Evolutionary conservation across 1,140 invertebrate species (phyloP), one percentile per base, ranked within the genome.

Genomic region (Hycleus phaleratus): DNA sequence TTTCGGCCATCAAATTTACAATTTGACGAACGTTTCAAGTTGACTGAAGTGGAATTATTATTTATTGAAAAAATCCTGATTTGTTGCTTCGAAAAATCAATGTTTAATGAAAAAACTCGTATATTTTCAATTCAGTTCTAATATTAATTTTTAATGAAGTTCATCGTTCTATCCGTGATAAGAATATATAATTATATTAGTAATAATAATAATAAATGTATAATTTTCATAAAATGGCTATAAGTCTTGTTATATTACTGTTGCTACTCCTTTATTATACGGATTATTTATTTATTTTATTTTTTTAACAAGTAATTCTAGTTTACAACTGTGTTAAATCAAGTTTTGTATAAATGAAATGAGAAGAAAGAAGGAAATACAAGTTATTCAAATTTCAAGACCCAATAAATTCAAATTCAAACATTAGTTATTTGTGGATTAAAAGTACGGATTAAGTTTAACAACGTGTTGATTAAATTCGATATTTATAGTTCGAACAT

Each of bases 381-480:
- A 38, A 26, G 38, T 51, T n/a, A 58, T 58, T 58, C 52, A 50
- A 58, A 58, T 58, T 58, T 58, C 56, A 48, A 58, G 52, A 58
- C 39, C 46, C 49, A 32, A 58, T 58, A 58, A 58, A 58, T 58
- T 50, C 49, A 49, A 49, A 58, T 58, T 3, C 32, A 32, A 5
- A 32, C 7, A 32, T 32, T 7, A 18, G 18, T 18, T 18, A 18
- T 18, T 18, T 58, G 51, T 43, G 24, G 43, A 38, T 46, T 38
- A 47, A 47, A 52, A 46, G 24, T 24, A 42, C 26, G 56, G 56
- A 58, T 58, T 58, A 58, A 58, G 49, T 49, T 58, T 18, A 18
- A 58, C 52, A 51, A 58, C 48, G 46, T 58, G 56, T 38, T 58
- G 56, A 58, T 58, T 58, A 49, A 58, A 58, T 58, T 58, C 39